Evolutionary conservation across 2,888 invertebrate genomes (phyloP), one percentile per base, ranked within the genome.

Genomic region (Thalpophila matura): DNA sequence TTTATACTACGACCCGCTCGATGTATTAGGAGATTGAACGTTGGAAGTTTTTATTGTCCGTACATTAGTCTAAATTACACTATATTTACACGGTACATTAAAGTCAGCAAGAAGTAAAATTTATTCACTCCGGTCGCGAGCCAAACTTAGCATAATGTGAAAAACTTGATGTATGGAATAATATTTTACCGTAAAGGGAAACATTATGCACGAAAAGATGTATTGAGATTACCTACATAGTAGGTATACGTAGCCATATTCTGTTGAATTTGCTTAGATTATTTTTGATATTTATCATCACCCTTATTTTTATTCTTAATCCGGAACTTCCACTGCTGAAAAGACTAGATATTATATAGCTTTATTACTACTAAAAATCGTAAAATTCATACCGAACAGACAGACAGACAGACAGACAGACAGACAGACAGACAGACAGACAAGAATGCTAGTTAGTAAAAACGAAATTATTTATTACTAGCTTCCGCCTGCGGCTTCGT

Each of bases 51-150:
- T 31, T 33, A 61, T 47, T 10, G 46, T 43, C 27, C 7, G n/a
- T 16, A n/a, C 38, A 54, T 69, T 35, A 69, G 53, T 69, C 64
- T 29, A 54, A 58, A 64, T 69, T 58, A 64, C 33, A 57, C 26
- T 69, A 26, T 49, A 64, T 64, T 38, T 29, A 12, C 33, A 31
- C 35, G 31, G 29, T n/a, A 55, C 60, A 51, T 70, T 55, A 59
- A 51, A 47, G 54, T 51, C 42, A 2, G 47, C 16, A 35, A 22
- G 18, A 51, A 60, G 49, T 46, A 37, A 47, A 65, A 70, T 70
- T 55, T 66, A 65, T 66, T 47, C 38, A 37, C 55, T 49, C 33
- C 10, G n/a, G 55, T 53, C 42, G n/a, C 37, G 35, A 43, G 38
- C 54, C 27, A 43, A 47, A 55, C 55, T 56, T 38, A 14, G 37